Evolutionary conservation across 2,888 invertebrate species (phyloP), one percentile per base, ranked within the genome.

Genomic region (Caenorhabditis parvicauda): DNA sequence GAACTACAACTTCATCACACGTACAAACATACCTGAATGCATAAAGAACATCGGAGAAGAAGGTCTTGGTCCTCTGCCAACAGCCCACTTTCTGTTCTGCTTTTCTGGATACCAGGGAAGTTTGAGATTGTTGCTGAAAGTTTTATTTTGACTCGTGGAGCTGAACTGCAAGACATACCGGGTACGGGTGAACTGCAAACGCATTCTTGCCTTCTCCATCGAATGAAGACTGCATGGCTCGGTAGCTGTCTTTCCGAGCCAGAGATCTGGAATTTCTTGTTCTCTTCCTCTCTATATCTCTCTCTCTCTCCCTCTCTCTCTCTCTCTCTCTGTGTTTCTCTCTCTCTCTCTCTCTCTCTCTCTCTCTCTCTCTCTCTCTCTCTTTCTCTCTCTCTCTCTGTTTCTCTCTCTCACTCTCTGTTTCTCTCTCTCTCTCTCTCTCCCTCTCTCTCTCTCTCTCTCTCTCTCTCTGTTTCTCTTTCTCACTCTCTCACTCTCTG

Each of bases 211-310:
- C 61, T 27, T 68, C 70, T 29, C 54, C 56, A 38, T 69, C 69
- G 57, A 76, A 77, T n/a, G 65, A 68, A n/a, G 64, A 66, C 48
- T 77, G 77, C 79, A 79, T 79, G 24, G 70, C 64, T 42, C 71
- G 63, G 49, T 79, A 79, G 49, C 75, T 76, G 59, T 79, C 79
- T 54, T 79, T 78, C 28, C 79, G 57, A 2, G 64, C 66, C 27
- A 79, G 63, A 0, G 77, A 77, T 50, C 79, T 79, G 61, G 27
- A 78, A 74, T n/a, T 4, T 21, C 1, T 42, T 2, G 17, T 12
- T 35, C 3, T 43, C 22, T 24, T 19, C 3, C 25, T 21, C n/a
- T 32, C 44, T 32, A 29, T 12, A 49, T 2, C 24, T 57, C 61
- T 6, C n/a, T n/a, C n/a, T 35, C 3, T 43, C 22, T 24, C 17